phyloP scores from a whole-genome alignment of 2,113 vertebrate species.

The Cheilinus undulatus region DNA sequence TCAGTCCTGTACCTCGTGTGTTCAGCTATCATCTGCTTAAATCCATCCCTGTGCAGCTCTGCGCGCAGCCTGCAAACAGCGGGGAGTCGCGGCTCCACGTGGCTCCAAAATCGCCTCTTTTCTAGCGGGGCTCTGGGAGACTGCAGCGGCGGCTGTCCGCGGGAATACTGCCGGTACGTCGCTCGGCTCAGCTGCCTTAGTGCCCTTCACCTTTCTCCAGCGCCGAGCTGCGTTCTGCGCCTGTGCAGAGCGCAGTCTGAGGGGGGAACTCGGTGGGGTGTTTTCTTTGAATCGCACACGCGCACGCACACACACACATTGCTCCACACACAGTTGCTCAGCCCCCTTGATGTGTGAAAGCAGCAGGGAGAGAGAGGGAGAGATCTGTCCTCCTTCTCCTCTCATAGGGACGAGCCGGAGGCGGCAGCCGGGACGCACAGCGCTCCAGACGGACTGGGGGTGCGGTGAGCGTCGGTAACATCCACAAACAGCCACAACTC shows the following conservation, averaged over 20 bases:
- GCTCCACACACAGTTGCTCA: constrained; percentile 21
- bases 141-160: constrained; percentile 25
- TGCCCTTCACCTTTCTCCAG: constrained; percentile 55
- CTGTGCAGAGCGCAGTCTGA: constrained; percentile 62
- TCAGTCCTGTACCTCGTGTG: constrained; percentile 75
- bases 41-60: constrained; percentile 73
- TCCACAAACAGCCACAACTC: not conserved
- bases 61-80: constrained; percentile 53
- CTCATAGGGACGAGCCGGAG: constrained; percentile 71
- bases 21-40: constrained; percentile 73
- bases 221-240: constrained; percentile 61
- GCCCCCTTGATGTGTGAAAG: constrained; percentile 29
- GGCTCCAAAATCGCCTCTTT: not conserved
- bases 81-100: constrained; percentile 54
- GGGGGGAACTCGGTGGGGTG: constrained; percentile 47
- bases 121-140: constrained; percentile 8
- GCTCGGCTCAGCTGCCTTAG: constrained; percentile 46
- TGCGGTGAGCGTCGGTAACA: constrained; percentile 14
- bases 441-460: not conserved
- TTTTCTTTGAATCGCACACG: constrained; percentile 66
- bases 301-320: constrained; percentile 8
- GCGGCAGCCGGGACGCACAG: constrained; percentile 35
- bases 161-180: constrained; percentile 14
- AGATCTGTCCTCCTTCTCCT: not conserved
- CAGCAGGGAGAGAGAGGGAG: constrained; percentile 20